Evolutionary conservation across 2,888 invertebrate species (phyloP), one percentile per base, ranked within the genome.

Genomic region (Drosophila buzzatii): DNA sequence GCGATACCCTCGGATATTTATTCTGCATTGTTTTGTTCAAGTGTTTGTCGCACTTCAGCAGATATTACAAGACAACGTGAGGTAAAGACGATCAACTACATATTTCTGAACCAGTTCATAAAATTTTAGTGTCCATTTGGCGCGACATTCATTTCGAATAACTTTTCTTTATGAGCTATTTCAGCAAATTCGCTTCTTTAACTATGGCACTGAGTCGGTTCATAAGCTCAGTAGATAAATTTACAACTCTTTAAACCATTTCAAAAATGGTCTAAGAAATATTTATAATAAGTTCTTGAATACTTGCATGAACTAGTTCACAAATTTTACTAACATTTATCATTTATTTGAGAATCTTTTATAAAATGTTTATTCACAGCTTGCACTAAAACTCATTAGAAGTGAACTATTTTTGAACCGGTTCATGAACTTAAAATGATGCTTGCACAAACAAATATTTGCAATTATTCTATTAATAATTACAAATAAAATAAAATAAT

Each of bases 1-100:
- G 14, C 1, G 16, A 62, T 70, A 51, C 70, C 27, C 73, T 73
- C 23, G 23, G 31, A 33, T 6, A 3, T 4, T 23, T 35, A 20
- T 16, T 14, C 20, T 8, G 1, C n/a, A 31, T 18, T 49, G 27
- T 31, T 12, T 10, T 10, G 16, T 6, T 10, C 2, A 31, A 10
- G 49, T 31, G 49, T n/a, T n/a, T 49, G 16, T 6, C 12, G 20
- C 42, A 16, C 39, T 16, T 39, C 39, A 14, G 37, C 14, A 14
- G 37, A 37, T 14, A 5, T 5, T 37, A 16, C 37, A n/a, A 39
- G n/a, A 7, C 7, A 10, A 10, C 3, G 9, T 33, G 18, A 4
- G 18, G 18, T 44, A 4, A 14, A 7, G 1, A 14, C 2, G 14
- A 14, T 44, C 14, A 47, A 23, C 14, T 5, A 9, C 2, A 33